Evolutionary conservation across 2,113 vertebrate genomes (phyloP).

Genomic region (Pandion haliaetus): DNA sequence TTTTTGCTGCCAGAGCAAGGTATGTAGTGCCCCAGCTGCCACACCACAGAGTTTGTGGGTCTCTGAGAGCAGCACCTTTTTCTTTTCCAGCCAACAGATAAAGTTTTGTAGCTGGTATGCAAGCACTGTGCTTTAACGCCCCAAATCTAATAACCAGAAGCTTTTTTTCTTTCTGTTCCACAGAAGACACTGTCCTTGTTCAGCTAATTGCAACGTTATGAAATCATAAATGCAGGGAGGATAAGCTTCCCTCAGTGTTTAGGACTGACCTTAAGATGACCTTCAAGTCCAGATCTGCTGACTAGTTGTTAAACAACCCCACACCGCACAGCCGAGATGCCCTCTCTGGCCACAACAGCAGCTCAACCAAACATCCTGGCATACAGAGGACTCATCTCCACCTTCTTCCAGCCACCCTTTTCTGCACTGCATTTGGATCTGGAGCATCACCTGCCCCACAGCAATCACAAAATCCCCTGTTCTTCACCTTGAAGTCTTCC

Average conservation of each 20-base stretch:
- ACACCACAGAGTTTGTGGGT: background rate
- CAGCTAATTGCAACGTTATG: background rate
- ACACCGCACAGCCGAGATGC: accelerated
- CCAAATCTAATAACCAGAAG: background rate
- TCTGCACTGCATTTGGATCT: background rate
- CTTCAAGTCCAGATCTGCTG: background rate
- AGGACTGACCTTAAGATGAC: background rate
- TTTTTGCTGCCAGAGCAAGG: background rate
- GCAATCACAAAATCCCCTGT: background rate
- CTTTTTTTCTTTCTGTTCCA: background rate
- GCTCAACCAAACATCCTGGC: background rate
- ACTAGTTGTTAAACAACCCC: background rate
- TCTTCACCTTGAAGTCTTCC: background rate
- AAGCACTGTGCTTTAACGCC: background rate
- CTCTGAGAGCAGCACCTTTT: background rate
- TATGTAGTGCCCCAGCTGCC: background rate
- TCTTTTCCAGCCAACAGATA: background rate
- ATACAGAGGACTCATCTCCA: background rate
- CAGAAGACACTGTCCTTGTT: background rate
- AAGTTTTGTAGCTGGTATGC: background rate
- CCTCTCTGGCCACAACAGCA: background rate
- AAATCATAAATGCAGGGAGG: background rate
- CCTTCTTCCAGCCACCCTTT: background rate
- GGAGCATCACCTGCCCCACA: background rate
- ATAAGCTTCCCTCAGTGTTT: background rate